These are phyloP conservation scores for Glandiceps talaboti DNA, from an alignment of 53 echinoderm and acorn worm species.

Conservation along the genomic window DNA sequence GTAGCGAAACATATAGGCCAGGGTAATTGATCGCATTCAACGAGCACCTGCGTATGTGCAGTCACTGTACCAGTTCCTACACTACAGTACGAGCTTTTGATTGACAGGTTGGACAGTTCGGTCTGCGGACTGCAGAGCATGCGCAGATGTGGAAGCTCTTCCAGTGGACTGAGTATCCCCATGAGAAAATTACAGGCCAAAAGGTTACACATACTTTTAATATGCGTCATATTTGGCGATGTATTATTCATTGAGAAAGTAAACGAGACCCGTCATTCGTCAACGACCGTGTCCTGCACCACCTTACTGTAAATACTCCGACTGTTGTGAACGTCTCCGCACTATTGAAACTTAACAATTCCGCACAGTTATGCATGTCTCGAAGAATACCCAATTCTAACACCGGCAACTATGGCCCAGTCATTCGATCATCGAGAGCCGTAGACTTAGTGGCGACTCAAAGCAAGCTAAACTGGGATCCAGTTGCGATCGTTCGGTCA, in stretches of 20 bases:
- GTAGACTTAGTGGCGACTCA: background rate
- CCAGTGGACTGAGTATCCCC: background rate
- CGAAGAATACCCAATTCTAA: background rate
- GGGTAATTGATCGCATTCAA: background rate
- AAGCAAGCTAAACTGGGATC: background rate
- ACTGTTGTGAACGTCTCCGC: background rate
- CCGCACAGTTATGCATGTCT: background rate
- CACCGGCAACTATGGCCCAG: background rate
- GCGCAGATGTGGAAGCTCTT: background rate
- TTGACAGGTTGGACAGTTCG: background rate
- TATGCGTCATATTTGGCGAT: background rate
- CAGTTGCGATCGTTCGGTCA: background rate
- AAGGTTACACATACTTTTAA: background rate
- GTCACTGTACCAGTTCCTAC: background rate
- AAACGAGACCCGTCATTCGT: background rate
- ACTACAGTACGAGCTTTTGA: background rate
- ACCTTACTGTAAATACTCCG: background rate
- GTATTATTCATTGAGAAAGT: background rate
- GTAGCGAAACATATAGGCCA: background rate
- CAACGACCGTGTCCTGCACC: background rate
- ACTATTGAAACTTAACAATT: background rate
- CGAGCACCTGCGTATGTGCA: background rate
- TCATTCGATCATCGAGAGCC: background rate
- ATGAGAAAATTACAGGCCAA: background rate
- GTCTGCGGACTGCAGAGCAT: background rate